Evolutionary conservation across 2,797 vertebrate genomes (phyloP), one percentile per base, ranked within the genome.

Genomic region (Trachurus trachurus): DNA sequence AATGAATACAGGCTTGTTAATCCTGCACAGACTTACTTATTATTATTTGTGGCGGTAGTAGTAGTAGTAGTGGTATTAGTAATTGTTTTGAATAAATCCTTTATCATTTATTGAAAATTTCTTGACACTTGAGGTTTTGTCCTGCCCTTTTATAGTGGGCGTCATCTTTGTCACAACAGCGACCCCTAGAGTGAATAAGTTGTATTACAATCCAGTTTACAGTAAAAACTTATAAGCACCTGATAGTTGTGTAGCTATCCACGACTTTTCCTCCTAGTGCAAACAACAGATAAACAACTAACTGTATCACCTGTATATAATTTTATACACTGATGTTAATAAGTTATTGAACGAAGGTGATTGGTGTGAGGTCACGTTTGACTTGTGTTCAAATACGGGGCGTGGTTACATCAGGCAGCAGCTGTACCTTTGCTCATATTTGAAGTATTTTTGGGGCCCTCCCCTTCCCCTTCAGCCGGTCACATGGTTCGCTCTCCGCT

Each of bases 401-500:
- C 79, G 87, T 76, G 87, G 76, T 31, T 64, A 61, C 3, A 15
- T 49, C 6, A 6, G 52, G 62, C 21, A 29, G 34, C 75, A 29
- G 34, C 75, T 26, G 44, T 34, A 76, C 59, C 58, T 80, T 56
- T 65, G 56, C 69, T 80, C 64, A 31, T 66, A n/a, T 85, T 71
- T 76, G 77, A 50, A 60, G 8, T 52, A 19, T 73, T 72, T 29
- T 50, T 47, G 84, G 31, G 16, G 67, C 76, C 87, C 88, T 73
- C 84, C 87, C 83, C 69, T 78, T 73, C 84, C 87, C 83, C 69
- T 78, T 44, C 66, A 9, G 8, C 6, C 16, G 63, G 93, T 95
- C 95, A 95, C 95, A 87, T 94, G 95, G 84, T 10, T 10, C 69
- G 19, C n/a, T 42, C 4, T 75, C 73, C 67, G 78, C 39, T 62